These are phyloP conservation scores for Drosophila tropicalis DNA, from an alignment of 1,140 invertebrate species.

Conservation along the genomic window DNA sequence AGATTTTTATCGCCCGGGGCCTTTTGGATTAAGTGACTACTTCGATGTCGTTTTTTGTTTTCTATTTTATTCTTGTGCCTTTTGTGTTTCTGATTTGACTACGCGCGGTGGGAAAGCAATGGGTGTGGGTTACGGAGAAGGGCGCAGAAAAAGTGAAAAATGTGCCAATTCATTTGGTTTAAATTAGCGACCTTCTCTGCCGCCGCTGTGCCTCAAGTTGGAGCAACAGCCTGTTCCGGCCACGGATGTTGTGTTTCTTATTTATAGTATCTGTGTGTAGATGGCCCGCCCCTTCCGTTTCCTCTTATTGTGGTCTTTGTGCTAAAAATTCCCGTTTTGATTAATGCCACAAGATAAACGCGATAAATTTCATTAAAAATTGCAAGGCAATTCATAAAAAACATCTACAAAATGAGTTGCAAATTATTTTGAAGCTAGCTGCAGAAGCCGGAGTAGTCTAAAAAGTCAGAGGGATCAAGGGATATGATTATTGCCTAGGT, in stretches of 20 bases:
- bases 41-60: slow-evolving; percentile 27
- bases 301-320: slow-evolving; percentile 9
- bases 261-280: slow-evolving; percentile 46
- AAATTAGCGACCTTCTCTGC: slow-evolving; percentile 79
- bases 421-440: slow-evolving; percentile 64
- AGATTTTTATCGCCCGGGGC: slow-evolving; percentile 81
- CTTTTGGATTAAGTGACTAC: slow-evolving; percentile 79
- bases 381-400: slow-evolving; percentile 81
- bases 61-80: slow-evolving; percentile 37
- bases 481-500: not conserved
- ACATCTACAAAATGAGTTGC: slow-evolving; percentile 79
- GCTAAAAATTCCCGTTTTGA: slow-evolving; percentile 60
- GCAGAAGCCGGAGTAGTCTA: not conserved
- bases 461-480: not conserved
- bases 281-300: slow-evolving; percentile 11
- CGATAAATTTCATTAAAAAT: slow-evolving; percentile 82
- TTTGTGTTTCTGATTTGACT: slow-evolving; percentile 61
- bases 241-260: slow-evolving; percentile 39
- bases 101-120: slow-evolving; percentile 1
- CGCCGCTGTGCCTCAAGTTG: slow-evolving; percentile 21
- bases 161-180: slow-evolving; percentile 83
- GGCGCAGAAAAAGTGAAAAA: slow-evolving; percentile 78
- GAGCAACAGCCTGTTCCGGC: slow-evolving; percentile 70
- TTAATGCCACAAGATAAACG: slow-evolving; percentile 78
- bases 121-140: not conserved